These are phyloP conservation scores for Drosophila arizonae DNA, from an alignment of 1,140 invertebrate genomes.

Conservation along the genomic window DNA sequence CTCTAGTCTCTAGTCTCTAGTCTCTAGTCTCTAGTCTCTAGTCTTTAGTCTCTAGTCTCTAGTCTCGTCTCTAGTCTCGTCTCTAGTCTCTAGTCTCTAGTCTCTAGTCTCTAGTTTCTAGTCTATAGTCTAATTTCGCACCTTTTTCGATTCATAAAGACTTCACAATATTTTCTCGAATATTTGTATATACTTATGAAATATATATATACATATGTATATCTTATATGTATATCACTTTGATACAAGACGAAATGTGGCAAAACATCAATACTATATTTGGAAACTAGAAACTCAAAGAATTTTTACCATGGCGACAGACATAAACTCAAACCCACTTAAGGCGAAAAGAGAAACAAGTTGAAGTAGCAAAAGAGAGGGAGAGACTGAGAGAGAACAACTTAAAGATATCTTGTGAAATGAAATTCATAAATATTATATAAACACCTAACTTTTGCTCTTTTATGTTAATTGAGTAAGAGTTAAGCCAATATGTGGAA, in stretches of 20 bases:
- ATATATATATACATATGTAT: neutral
- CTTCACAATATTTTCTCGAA: neutral
- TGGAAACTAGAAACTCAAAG: slow-evolving; percentile 36
- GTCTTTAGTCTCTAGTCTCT: no score
- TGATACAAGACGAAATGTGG: slow-evolving; percentile 1
- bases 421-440: neutral
- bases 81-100: no score
- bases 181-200: neutral
- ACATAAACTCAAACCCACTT: neutral
- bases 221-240: neutral
- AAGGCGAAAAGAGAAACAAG: neutral
- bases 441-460: no score
- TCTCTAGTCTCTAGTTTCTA: no score
- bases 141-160: no score
- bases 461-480: no score
- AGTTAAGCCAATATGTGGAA: no score
- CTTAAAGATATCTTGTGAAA: neutral
- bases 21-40: no score
- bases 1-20: no score
- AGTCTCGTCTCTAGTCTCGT: no score
- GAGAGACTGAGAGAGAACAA: neutral
- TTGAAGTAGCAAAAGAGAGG: neutral
- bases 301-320: slow-evolving; percentile 20
- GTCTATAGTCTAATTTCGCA: no score
- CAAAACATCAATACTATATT: slow-evolving; percentile 15